These are phyloP conservation scores for Lagocephalus sceleratus DNA, from an alignment of 2,797 vertebrate species.

Conservation along the genomic window DNA sequence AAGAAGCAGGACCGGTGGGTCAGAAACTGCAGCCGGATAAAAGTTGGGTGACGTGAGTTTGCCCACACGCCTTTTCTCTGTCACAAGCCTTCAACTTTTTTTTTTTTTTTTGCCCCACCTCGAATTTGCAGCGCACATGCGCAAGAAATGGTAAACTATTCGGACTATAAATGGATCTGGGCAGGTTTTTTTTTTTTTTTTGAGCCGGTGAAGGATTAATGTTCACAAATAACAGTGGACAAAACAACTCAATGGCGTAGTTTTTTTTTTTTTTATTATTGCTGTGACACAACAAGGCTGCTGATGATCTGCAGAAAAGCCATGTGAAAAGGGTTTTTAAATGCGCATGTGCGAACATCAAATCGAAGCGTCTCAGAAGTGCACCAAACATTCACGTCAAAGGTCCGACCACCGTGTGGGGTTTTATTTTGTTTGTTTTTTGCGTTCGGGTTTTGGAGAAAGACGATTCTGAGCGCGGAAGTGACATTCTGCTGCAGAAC, in stretches of 20 bases:
- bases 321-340: not conserved
- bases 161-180: constrained; percentile 40
- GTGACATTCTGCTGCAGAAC: constrained; percentile 13
- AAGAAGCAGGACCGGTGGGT: no score
- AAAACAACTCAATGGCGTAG: not conserved
- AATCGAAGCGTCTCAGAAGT: not conserved
- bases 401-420: not conserved
- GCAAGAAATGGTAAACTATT: constrained; percentile 21
- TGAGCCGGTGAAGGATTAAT: not conserved
- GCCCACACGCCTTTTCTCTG: constrained; percentile 29
- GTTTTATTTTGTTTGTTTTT: no score
- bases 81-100: constrained; percentile 52
- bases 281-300: constrained; percentile 29
- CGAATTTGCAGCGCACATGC: constrained; percentile 61
- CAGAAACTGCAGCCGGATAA: not conserved
- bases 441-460: constrained; percentile 35
- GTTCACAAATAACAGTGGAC: not conserved
- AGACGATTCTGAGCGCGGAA: constrained; percentile 3
- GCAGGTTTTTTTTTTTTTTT: no score
- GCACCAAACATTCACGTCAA: not conserved
- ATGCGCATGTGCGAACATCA: no score
- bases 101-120: constrained; percentile 73
- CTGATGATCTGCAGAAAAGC: constrained; percentile 2
- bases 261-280: constrained; percentile 3
- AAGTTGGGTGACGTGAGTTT: not conserved